These are phyloP conservation scores for Pseudoatta argentina DNA, from an alignment of 1,140 invertebrate genomes.

Conservation along the genomic window DNA sequence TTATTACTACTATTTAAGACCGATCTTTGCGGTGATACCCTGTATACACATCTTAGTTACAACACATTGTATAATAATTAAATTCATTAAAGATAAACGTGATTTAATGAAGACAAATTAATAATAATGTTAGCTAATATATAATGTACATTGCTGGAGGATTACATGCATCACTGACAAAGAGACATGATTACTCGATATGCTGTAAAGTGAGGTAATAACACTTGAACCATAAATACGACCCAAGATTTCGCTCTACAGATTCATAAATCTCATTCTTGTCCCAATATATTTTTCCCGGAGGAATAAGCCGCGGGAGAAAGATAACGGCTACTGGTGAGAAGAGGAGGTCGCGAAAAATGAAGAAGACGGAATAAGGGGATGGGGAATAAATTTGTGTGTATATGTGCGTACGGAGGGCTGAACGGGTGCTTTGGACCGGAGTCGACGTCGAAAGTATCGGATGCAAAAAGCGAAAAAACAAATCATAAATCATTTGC, in stretches of 20 bases:
- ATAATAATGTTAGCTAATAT: constrained; percentile 25
- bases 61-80: background rate
- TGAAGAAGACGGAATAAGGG: constrained; percentile 41
- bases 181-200: constrained; percentile 48
- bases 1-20: no score
- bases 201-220: constrained; percentile 60
- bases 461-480: constrained; percentile 59
- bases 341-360: constrained; percentile 47
- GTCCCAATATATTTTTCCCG: constrained; percentile 61
- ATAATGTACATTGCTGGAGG: background rate
- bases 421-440: constrained; percentile 23
- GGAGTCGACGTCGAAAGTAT: constrained; percentile 43
- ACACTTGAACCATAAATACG: constrained; percentile 61
- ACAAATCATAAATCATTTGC: constrained; percentile 65
- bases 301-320: constrained; percentile 45
- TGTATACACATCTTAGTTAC: background rate
- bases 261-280: constrained; percentile 64
- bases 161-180: constrained; percentile 40
- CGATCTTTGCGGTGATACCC: no score
- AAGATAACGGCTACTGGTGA: constrained; percentile 47
- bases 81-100: constrained; percentile 7
- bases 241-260: constrained; percentile 48
- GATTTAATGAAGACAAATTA: constrained; percentile 2
- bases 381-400: constrained; percentile 27
- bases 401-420: background rate